Percentiles rank a stretch among this genome's conserved stretches.
phyloP scores from a whole-genome alignment of 2,797 vertebrate genomes.

The Dallia pectoralis region DNA sequence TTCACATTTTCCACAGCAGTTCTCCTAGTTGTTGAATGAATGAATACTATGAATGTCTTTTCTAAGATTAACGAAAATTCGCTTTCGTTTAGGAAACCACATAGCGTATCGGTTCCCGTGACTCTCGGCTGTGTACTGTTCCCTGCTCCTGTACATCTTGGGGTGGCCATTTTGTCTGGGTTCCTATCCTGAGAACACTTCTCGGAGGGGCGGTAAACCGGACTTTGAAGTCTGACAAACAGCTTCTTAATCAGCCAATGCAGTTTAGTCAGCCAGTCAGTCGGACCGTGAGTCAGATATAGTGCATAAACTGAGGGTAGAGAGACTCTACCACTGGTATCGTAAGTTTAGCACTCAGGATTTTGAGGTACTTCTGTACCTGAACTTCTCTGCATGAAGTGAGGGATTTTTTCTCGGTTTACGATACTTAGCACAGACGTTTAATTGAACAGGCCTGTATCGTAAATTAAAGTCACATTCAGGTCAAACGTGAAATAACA shows the following conservation, averaged over 20 bases:
- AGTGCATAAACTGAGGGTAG: background rate
- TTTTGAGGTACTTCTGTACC: background rate
- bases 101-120: background rate
- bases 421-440: background rate
- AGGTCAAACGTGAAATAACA: background rate
- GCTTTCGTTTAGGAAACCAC: background rate
- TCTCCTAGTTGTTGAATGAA: background rate
- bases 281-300: background rate
- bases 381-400: background rate
- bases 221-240: slow-evolving; percentile 1
- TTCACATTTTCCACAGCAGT: background rate
- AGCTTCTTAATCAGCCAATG: background rate
- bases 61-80: background rate
- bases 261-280: background rate
- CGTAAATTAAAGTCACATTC: background rate
- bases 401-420: background rate
- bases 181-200: background rate
- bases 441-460: background rate
- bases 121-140: background rate
- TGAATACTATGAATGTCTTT: background rate
- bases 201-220: background rate
- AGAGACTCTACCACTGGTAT: background rate
- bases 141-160: background rate
- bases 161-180: background rate
- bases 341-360: background rate